A percentile compares a stretch with the other conserved stretches of the same genome.
Evolutionary conservation across 2,888 invertebrate species (phyloP).

Genomic region (Trichopoda pennipes): DNA sequence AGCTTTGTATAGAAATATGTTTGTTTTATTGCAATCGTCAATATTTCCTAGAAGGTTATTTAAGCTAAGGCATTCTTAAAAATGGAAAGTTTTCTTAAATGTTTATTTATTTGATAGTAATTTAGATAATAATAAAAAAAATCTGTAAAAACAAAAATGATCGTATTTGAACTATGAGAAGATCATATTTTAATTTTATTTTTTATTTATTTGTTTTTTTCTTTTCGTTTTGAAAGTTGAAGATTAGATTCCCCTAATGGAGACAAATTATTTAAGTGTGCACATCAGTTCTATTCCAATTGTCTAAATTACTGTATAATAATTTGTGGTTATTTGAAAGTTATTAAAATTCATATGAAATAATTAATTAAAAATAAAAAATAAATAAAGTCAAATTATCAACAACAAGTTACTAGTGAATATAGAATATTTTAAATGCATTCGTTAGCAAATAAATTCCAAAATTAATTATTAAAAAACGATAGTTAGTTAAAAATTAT

Average conservation of each 20-base stretch:
- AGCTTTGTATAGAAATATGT: too few species aligned
- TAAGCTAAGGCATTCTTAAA: neutral
- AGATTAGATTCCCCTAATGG: conserved; percentile 41
- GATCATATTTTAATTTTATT: conserved; percentile 1
- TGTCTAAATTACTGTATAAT: conserved; percentile 22
- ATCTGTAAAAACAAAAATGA: conserved; percentile 2
- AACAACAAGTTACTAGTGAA: neutral
- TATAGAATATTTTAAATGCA: conserved; percentile 39
- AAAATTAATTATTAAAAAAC: conserved; percentile 26
- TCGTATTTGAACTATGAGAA: conserved; percentile 35
- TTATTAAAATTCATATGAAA: too few species aligned
- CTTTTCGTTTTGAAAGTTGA: neutral
- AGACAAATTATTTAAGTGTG: conserved; percentile 7
- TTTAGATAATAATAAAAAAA: conserved; percentile 45
- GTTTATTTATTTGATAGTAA: conserved; percentile 25
- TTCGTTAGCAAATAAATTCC: conserved; percentile 24
- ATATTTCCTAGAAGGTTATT: neutral
- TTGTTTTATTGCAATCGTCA: too few species aligned
- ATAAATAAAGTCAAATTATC: neutral
- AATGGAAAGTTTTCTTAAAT: conserved; percentile 47
- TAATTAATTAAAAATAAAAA: neutral
- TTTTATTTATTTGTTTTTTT: neutral
- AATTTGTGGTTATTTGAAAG: too few species aligned
- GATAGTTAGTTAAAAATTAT: conserved; percentile 18
- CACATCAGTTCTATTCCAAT: conserved; percentile 45